Conservation (phyloP, 2,888 invertebrate species). For the Trisateles emortualis region DNA sequence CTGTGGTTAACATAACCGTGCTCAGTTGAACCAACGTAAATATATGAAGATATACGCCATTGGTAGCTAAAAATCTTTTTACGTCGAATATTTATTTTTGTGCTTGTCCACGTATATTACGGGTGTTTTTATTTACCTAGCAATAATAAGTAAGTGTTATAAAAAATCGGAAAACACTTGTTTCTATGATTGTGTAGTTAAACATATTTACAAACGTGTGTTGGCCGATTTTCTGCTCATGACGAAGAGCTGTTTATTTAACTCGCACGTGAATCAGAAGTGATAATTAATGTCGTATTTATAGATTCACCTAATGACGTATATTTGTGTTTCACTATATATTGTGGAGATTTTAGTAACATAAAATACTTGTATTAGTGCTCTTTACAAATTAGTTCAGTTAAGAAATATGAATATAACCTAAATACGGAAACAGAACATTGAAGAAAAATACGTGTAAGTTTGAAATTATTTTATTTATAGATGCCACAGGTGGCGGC, state of each 20-base stretch:
- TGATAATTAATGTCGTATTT: neutral
- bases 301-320: neutral
- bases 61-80: too few relatives aligned
- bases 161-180: neutral
- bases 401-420: too few relatives aligned
- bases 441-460: too few relatives aligned
- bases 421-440: too few relatives aligned
- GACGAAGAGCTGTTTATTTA: neutral
- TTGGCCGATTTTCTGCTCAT: neutral
- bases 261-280: conserved; percentile 3
- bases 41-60: too few relatives aligned
- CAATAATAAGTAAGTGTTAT: neutral
- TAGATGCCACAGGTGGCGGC: too few relatives aligned
- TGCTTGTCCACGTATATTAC: too few relatives aligned
- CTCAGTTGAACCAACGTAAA: too few relatives aligned
- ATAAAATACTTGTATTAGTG: neutral
- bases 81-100: too few relatives aligned
- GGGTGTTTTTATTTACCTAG: neutral
- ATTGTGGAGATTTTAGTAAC: neutral
- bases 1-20: too few relatives aligned
- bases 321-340: neutral
- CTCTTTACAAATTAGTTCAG: neutral
- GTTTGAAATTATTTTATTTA: too few relatives aligned
- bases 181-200: neutral
- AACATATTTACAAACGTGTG: neutral